Evolutionary conservation across 2,113 vertebrate genomes (phyloP).

Genomic region (Psilopsiagon aymara): DNA sequence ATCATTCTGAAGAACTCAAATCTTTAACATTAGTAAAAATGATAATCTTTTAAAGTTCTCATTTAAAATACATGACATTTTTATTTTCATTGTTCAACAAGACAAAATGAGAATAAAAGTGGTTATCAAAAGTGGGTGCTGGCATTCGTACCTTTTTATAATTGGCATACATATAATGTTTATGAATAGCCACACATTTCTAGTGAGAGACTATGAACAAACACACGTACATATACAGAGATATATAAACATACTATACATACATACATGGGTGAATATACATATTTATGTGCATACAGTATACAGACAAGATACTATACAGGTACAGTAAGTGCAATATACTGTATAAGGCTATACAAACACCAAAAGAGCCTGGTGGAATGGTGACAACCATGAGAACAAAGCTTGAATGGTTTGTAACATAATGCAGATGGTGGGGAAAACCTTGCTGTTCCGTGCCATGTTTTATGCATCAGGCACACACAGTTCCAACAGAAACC

Average conservation of each 20-base stretch:
- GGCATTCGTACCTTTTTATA: slow-evolving; percentile 37
- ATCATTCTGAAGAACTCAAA: neutral
- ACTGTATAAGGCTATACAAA: slow-evolving; percentile 49
- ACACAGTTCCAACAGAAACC: neutral
- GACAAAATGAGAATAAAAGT: slow-evolving; percentile 63
- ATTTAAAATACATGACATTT: slow-evolving; percentile 66
- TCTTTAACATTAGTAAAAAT: slow-evolving; percentile 13
- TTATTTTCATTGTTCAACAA: slow-evolving; percentile 64
- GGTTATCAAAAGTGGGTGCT: slow-evolving; percentile 58
- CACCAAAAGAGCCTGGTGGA: slow-evolving; percentile 3
- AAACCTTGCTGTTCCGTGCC: neutral
- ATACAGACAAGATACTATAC: slow-evolving; percentile 61
- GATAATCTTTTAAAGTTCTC: slow-evolving; percentile 48
- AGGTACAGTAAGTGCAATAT: slow-evolving; percentile 49
- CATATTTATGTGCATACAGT: slow-evolving; percentile 39
- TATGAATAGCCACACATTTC: slow-evolving; percentile 43
- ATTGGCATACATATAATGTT: slow-evolving; percentile 32
- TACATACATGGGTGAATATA: slow-evolving; percentile 38
- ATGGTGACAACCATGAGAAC: slow-evolving; percentile 14
- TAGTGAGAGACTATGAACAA: slow-evolving; percentile 41
- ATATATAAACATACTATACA: slow-evolving; percentile 31
- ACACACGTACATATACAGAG: slow-evolving; percentile 36
- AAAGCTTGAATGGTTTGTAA: slow-evolving; percentile 5
- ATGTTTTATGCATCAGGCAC: slow-evolving; percentile 12
- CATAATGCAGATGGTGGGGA: neutral